These are phyloP conservation scores for Laticauda colubrina DNA, from an alignment of 2,113 vertebrate genomes.

Conservation along the genomic window DNA sequence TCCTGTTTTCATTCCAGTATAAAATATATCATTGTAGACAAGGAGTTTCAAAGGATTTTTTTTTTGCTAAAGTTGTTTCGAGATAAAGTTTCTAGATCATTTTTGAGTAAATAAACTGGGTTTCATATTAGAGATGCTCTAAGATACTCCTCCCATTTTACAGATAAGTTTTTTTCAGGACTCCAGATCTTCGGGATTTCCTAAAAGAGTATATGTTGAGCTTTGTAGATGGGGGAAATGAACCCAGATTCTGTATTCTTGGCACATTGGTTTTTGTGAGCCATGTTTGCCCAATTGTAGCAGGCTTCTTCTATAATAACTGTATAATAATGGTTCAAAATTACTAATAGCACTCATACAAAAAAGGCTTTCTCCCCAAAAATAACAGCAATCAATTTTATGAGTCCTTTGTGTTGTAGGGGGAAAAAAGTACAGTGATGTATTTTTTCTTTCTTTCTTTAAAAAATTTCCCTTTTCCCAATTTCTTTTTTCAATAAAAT, in stretches of 20 bases:
- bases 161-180: background rate
- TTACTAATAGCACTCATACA: too few relatives aligned
- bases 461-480: background rate
- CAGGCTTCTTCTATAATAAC: background rate
- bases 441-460: background rate
- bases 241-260: background rate
- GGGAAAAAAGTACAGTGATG: too few relatives aligned
- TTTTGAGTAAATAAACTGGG: background rate
- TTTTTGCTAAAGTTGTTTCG: background rate
- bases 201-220: background rate
- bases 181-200: background rate
- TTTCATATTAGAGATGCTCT: background rate
- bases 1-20: background rate
- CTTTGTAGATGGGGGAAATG: background rate
- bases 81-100: background rate
- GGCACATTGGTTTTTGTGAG: background rate
- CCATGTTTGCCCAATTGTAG: background rate
- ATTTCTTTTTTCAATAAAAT: background rate
- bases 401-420: background rate
- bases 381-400: background rate
- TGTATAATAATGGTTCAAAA: too few relatives aligned
- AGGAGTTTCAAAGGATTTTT: background rate
- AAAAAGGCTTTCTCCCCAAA: background rate
- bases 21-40: background rate
- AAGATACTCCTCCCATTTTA: background rate